Conservation (phyloP, 2,797 vertebrate genomes). For the Danio kyathit region DNA sequence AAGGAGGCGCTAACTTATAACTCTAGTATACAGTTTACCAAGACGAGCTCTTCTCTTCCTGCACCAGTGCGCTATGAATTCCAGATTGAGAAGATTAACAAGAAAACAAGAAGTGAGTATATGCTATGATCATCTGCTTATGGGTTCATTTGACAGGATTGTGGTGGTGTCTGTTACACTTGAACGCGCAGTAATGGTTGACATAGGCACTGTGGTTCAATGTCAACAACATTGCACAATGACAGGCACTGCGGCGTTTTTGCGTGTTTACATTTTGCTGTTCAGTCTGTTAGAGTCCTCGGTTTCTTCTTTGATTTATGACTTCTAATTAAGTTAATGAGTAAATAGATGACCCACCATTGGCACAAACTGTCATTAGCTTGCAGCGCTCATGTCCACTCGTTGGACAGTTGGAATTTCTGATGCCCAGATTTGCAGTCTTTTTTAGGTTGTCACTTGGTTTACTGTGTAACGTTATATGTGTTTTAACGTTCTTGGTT, state of each 20-base stretch:
- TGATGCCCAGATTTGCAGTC: background rate
- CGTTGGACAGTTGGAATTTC: background rate
- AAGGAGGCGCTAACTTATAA: slow-evolving; percentile 79
- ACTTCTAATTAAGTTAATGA: background rate
- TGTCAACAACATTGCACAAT: slow-evolving; percentile 48
- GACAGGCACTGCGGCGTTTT: background rate
- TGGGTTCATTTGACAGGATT: background rate
- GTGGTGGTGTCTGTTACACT: background rate
- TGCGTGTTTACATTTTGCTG: slow-evolving; percentile 13
- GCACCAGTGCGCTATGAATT: slow-evolving; percentile 74
- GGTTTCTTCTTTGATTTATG: background rate
- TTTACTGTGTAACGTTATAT: background rate
- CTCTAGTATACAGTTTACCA: slow-evolving; percentile 69
- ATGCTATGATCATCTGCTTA: background rate
- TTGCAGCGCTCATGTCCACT: background rate
- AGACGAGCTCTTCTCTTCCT: slow-evolving; percentile 61
- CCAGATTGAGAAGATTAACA: slow-evolving; percentile 72
- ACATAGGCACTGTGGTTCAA: slow-evolving; percentile 16
- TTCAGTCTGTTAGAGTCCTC: background rate
- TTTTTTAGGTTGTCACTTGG: background rate
- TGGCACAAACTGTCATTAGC: background rate
- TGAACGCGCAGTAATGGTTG: background rate
- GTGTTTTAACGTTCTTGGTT: background rate
- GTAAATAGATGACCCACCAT: background rate
- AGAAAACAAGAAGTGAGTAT: slow-evolving; percentile 77